Evolutionary conservation across 2,113 vertebrate species (phyloP), one percentile per base, ranked within the genome.

Genomic region (Nibea coibor): DNA sequence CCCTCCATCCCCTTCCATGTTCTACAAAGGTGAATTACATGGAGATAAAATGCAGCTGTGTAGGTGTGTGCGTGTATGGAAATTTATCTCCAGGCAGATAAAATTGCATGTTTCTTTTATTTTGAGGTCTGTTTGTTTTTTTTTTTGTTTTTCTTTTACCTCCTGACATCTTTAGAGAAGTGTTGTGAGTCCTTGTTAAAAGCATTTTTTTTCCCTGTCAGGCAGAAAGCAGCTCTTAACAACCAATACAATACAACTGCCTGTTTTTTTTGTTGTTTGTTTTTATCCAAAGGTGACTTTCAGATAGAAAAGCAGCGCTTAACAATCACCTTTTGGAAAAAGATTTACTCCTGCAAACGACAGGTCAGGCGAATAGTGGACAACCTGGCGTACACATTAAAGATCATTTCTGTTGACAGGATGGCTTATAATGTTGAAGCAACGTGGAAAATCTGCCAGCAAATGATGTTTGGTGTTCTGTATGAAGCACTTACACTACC

Each of bases 21-120:
- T 89, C 80, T 64, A 89, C 88, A 86, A 68, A 87, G 85, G 81
- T 89, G 91, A 88, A 91, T 83, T 83, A 88, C 88, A 89, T 28
- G 64, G 62, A 77, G 72, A 86, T 72, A 69, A 76, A 89, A 78
- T 74, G 77, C 71, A 77, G 45, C 76, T 66, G 7, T 48, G 8
- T 14, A 24, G 11, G 19, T 47, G 26, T 72, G 54, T 28, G 45
- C 54, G 45, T 51, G 58, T 66, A 17, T 75, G 56, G 54, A 45
- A 71, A n/a, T 72, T 26, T 74, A 22, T 48, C 39, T 65, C 26
- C 53, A 35, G 28, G 42, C 45, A n/a, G 54, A 74, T 63, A 50
- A 54, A 65, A 14, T 39, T 62, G 22, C 2, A 22, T 22, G 5
- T 72, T 58, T 64, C 15, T 74, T 63, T 51, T 16, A 7, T 48